Evolutionary conservation across 2,888 invertebrate species (phyloP).

Genomic region (Argyra leucocephala): DNA sequence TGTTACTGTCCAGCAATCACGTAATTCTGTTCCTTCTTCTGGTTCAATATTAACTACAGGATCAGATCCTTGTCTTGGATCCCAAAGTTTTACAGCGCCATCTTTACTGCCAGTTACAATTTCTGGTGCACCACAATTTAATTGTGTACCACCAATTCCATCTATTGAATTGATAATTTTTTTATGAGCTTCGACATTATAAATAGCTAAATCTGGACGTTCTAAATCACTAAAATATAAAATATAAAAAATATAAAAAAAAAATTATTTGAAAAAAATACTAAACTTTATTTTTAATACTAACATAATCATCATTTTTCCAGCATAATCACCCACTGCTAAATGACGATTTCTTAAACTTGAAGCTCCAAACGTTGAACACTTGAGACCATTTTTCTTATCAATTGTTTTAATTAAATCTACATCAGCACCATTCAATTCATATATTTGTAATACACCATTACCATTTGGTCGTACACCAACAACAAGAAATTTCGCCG

Average conservation of each 20-base stretch:
- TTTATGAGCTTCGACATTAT: constrained; percentile 67
- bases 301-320: constrained; percentile 74
- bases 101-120: constrained; percentile 89
- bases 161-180: constrained; percentile 86
- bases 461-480: constrained; percentile 78
- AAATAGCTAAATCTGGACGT: constrained; percentile 59
- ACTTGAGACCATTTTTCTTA: constrained; percentile 78
- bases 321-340: constrained; percentile 85
- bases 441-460: constrained; percentile 75
- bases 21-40: constrained; percentile 49
- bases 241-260: background rate
- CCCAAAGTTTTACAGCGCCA: constrained; percentile 93
- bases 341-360: constrained; percentile 68
- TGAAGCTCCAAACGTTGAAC: constrained; percentile 87
- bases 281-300: no score
- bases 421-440: constrained; percentile 64
- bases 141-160: constrained; percentile 72
- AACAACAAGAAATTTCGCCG: constrained; percentile 82
- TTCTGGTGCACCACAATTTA: constrained; percentile 87
- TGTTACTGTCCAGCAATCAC: constrained; percentile 90
- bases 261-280: background rate
- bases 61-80: constrained; percentile 75
- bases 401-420: constrained; percentile 63
- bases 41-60: constrained; percentile 77
- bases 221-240: constrained; percentile 63